Conservation (phyloP, 92 coral and sea anemone genomes). For the Ricordea florida region DNA sequence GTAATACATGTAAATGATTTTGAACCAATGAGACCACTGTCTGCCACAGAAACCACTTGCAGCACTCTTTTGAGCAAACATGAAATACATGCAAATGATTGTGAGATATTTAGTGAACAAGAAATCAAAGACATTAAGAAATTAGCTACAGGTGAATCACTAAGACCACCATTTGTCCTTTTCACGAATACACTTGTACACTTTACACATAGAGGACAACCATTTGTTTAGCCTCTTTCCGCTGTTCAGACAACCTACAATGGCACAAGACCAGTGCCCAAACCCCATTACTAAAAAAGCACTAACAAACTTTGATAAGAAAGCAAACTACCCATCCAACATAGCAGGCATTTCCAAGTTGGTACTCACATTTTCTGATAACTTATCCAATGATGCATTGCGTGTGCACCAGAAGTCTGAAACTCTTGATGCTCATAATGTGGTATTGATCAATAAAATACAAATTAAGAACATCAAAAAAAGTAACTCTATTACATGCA, state of each 20-base stretch:
- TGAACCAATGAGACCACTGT: background rate
- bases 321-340: background rate
- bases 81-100: background rate
- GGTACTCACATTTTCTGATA: slow-evolving; percentile 35
- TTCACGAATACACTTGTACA: background rate
- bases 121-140: background rate
- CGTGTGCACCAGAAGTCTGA: slow-evolving; percentile 18
- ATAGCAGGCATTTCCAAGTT: background rate
- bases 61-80: background rate
- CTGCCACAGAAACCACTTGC: background rate
- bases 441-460: no score
- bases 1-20: background rate
- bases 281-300: slow-evolving; percentile 1
- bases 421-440: slow-evolving; percentile 42
- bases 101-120: background rate
- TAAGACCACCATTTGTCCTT: background rate
- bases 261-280: background rate
- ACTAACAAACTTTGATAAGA: background rate
- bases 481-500: background rate
- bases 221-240: background rate
- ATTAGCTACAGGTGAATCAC: background rate
- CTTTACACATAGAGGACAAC: slow-evolving; percentile 1
- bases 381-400: slow-evolving; percentile 23
- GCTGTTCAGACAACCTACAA: background rate
- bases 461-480: background rate